Conservation (phyloP, 2,113 vertebrate species). For the Apodemus speciosus region DNA sequence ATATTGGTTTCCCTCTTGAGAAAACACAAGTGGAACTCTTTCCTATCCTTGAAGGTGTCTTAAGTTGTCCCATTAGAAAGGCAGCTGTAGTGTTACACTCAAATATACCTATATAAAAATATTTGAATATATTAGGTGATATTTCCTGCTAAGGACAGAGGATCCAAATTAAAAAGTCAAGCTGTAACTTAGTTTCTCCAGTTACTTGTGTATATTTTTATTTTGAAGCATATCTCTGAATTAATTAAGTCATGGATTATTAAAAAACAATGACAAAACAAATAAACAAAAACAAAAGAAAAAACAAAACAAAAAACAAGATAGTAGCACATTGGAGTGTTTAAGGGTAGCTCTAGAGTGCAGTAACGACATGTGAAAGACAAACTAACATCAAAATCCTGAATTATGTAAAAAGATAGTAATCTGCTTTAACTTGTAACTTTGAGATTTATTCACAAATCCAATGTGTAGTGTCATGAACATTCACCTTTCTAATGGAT, state of each 20-base stretch:
- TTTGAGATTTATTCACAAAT: background rate
- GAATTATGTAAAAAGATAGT: background rate
- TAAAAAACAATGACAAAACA: background rate
- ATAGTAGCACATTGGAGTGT: background rate
- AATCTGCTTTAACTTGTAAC: background rate
- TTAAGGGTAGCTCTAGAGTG: background rate
- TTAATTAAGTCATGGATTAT: background rate
- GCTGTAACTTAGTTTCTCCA: conserved; percentile 11
- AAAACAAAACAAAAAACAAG: background rate
- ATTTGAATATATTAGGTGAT: conserved; percentile 27
- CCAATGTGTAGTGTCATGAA: background rate
- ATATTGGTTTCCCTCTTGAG: background rate
- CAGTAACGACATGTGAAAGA: background rate
- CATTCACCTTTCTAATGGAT: background rate
- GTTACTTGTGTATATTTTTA: background rate
- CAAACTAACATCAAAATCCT: background rate
- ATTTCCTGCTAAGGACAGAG: background rate
- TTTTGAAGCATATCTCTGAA: background rate
- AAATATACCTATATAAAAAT: background rate
- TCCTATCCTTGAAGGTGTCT: accelerated
- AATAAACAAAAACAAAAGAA: background rate
- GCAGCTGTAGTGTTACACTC: background rate
- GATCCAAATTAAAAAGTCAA: background rate
- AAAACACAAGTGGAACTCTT: background rate
- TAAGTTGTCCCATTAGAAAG: background rate